These are phyloP conservation scores for Catocala nupta DNA, from an alignment of 2,888 invertebrate genomes.

Conservation along the genomic window DNA sequence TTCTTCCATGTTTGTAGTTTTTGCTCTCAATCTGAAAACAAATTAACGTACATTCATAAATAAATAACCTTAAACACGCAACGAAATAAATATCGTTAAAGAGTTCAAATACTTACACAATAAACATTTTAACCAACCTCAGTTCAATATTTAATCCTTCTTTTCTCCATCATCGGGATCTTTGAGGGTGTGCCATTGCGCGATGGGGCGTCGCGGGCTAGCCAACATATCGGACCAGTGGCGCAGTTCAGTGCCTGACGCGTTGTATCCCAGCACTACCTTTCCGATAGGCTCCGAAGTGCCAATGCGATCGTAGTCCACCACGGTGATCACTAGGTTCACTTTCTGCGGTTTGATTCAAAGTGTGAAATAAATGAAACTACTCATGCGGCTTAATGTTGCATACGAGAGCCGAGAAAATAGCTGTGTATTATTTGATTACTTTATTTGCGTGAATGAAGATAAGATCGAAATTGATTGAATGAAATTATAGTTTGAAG, in stretches of 20 bases:
- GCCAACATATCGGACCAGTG: constrained; percentile 99
- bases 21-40: constrained; percentile 48
- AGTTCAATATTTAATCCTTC: constrained; percentile 88
- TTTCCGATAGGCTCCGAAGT: constrained; percentile 99
- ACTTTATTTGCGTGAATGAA: constrained; percentile 8
- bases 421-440: constrained; percentile 8
- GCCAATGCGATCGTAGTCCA: constrained; percentile 99
- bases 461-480: neutral
- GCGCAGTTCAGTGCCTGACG: constrained; percentile 98
- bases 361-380: constrained; percentile 11
- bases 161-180: constrained; percentile 98
- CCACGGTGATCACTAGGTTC: constrained; percentile 99
- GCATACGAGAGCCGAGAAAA: neutral
- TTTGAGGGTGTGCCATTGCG: constrained; percentile 99
- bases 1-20: constrained; percentile 47
- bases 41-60: neutral
- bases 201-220: constrained; percentile 99
- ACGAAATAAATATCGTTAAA: neutral
- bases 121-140: constrained; percentile 50
- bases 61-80: neutral
- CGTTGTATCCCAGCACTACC: constrained; percentile 98
- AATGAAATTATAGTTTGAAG: too few species aligned
- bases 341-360: constrained; percentile 94
- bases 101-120: neutral
- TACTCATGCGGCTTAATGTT: neutral